phyloP scores from a whole-genome alignment of 1,140 invertebrate species.

The Megathymus violae region DNA sequence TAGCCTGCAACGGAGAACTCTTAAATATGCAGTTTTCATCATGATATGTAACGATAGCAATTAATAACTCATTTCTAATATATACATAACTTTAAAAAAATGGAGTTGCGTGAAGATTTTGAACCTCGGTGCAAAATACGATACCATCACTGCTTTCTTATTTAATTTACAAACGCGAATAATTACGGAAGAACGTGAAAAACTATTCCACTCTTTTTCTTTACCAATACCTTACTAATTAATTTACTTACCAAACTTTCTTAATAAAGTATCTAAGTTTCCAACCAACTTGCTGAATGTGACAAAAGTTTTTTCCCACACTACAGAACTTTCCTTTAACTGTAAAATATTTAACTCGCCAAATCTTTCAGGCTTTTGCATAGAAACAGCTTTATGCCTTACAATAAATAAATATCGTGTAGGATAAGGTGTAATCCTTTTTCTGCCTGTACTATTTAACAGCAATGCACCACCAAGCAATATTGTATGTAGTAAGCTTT shows the following conservation, averaged over 20 bases:
- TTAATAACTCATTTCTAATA: too few relatives aligned
- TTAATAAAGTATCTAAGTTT: constrained; percentile 4
- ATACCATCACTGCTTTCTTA: too few relatives aligned
- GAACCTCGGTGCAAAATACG: too few relatives aligned
- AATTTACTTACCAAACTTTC: constrained; percentile 1
- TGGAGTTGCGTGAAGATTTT: too few relatives aligned
- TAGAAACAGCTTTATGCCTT: neutral
- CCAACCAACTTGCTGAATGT: neutral
- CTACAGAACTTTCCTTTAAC: neutral
- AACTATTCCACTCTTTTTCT: neutral
- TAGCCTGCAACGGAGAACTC: too few relatives aligned
- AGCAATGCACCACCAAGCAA: neutral
- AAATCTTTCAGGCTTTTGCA: neutral
- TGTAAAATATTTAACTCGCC: neutral
- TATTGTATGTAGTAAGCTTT: neutral
- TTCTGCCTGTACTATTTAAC: neutral
- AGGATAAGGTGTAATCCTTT: neutral
- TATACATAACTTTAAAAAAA: too few relatives aligned
- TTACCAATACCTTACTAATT: neutral
- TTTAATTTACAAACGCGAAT: too few relatives aligned
- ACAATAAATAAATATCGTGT: neutral
- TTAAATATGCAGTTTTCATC: too few relatives aligned
- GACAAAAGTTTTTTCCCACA: neutral
- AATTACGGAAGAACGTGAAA: neutral
- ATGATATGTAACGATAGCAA: too few relatives aligned